Evolutionary conservation across 2,113 vertebrate genomes (phyloP), one percentile per base, ranked within the genome.

Genomic region (Riparia riparia): DNA sequence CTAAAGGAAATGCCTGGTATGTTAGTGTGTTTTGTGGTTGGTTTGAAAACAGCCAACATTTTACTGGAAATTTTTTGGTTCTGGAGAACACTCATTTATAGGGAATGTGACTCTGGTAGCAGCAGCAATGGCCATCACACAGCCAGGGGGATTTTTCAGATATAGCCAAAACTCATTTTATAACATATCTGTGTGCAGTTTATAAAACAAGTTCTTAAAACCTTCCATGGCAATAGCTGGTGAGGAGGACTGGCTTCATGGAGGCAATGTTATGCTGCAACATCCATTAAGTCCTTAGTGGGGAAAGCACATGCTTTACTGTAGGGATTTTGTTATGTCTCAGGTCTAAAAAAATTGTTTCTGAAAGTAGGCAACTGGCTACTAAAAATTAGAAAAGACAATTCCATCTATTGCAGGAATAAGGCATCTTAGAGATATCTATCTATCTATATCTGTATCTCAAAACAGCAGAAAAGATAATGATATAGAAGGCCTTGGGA

Each of bases 11-110:
- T 94, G 91, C 86, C 72, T 91, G 77, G 32, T 64, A 74, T 24
- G n/a, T 92, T 83, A 94, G 24, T 74, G 72, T 91, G 83, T 64
- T 93, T 56, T 89, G 91, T 91, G 86, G 95, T 81, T 94, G 69
- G 72, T 45, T 89, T 95, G 78, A 84, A 79, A 96, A 63, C 21
- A 16, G 86, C 68, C 91, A 92, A 14, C 22, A 8, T 64, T 79
- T 96, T 96, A 95, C 96, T 95, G 95, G 96, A 97, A 97, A 89
- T 54, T 71, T 91, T 76, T 74, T 84, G 53, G 53, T 65, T 71
- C 93, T 91, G 61, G 49, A 69, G 69, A 95, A 86, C 77, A 93
- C 64, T 94, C 81, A 91, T 69, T 84, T 68, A 84, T 29, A 25
- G 86, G 69, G 86, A 97, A 96, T 93, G 89, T 51, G 64, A 79